Percentiles rank a stretch among this genome's conserved stretches.
These are phyloP conservation scores for Steinernema carpocapsae DNA, from an alignment of 2,888 invertebrate genomes.

Conservation along the genomic window DNA sequence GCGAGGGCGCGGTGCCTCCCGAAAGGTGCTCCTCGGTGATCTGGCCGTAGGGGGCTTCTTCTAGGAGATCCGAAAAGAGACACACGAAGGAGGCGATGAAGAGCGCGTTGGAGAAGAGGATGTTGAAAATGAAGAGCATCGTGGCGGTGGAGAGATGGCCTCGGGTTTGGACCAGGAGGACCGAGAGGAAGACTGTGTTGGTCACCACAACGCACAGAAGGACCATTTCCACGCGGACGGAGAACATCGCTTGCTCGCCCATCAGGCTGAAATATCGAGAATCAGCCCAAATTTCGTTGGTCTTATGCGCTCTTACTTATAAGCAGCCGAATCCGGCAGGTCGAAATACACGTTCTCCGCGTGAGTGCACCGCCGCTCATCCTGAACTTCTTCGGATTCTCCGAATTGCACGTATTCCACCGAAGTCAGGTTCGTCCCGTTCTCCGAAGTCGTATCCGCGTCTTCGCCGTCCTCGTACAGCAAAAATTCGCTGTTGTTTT, in stretches of 20 bases:
- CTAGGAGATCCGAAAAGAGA: slow-evolving; percentile 59
- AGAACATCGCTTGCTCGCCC: slow-evolving; percentile 53
- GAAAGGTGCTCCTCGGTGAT: slow-evolving; percentile 51
- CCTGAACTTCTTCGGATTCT: background rate
- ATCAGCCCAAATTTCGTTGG: background rate
- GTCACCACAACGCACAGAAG: slow-evolving; percentile 56
- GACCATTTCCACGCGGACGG: slow-evolving; percentile 56
- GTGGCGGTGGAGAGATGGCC: slow-evolving; percentile 65
- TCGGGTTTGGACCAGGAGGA: slow-evolving; percentile 57
- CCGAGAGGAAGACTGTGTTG: slow-evolving; percentile 59
- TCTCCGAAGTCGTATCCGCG: slow-evolving; percentile 3
- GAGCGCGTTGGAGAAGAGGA: slow-evolving; percentile 65
- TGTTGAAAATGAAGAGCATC: slow-evolving; percentile 58
- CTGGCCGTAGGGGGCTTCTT: slow-evolving; percentile 52
- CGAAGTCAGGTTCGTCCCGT: slow-evolving; percentile 13
- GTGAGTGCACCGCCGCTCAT: slow-evolving; percentile 26
- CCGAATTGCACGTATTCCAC: background rate
- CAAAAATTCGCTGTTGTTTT: slow-evolving; percentile 39
- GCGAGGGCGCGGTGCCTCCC: slow-evolving; percentile 36
- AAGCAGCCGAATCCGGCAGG: slow-evolving; percentile 7
- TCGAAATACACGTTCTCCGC: slow-evolving; percentile 8
- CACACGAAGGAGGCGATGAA: slow-evolving; percentile 64
- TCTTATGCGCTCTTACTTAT: background rate
- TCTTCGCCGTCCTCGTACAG: slow-evolving; percentile 45
- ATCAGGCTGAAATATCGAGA: slow-evolving; percentile 36